phyloP scores from a whole-genome alignment of 1,140 invertebrate genomes.

The Condylostylus longicornis region DNA sequence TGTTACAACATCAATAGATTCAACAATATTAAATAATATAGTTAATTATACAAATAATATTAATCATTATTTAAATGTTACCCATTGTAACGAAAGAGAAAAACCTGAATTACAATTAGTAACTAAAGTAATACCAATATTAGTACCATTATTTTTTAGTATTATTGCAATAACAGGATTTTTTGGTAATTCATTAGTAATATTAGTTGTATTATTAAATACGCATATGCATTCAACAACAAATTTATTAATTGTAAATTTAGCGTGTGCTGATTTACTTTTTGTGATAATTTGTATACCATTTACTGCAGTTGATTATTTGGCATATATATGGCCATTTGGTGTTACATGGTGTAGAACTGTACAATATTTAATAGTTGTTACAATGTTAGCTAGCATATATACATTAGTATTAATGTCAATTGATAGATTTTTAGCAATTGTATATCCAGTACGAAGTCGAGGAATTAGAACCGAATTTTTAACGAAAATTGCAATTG shows the following conservation, averaged over 20 bases:
- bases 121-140: conserved; percentile 46
- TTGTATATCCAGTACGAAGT: conserved; percentile 85
- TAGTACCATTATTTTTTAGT: conserved; percentile 77
- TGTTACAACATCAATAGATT: no score
- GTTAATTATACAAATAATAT: no score
- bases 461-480: conserved; percentile 61
- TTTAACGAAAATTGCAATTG: conserved; percentile 63
- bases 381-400: conserved; percentile 84
- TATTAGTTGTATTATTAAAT: conserved; percentile 67
- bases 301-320: conserved; percentile 74
- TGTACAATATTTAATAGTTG: conserved; percentile 60
- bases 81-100: neutral
- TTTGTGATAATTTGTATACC: conserved; percentile 94
- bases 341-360: conserved; percentile 78
- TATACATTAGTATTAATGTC: conserved; percentile 95
- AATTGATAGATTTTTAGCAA: conserved; percentile 83
- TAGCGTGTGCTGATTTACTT: conserved; percentile 76
- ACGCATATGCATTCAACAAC: conserved; percentile 85
- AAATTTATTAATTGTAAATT: conserved; percentile 78
- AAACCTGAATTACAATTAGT: conserved; percentile 9
- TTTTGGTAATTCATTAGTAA: conserved; percentile 74
- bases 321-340: conserved; percentile 74
- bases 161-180: conserved; percentile 75
- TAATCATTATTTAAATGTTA: no score
- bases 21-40: no score